Conservation (phyloP, 2,113 vertebrate genomes). For the Spheniscus mendiculus region DNA sequence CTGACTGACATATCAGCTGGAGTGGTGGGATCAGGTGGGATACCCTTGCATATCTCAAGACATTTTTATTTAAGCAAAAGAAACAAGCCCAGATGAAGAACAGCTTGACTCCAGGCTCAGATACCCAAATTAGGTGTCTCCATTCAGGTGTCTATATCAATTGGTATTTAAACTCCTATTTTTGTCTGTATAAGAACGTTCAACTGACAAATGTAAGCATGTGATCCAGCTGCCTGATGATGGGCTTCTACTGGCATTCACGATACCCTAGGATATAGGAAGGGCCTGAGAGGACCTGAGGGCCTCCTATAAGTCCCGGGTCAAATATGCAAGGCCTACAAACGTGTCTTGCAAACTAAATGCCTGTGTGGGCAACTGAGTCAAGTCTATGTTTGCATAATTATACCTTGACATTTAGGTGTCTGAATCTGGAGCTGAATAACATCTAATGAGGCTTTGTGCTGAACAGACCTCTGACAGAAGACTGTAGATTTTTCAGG, state of each 20-base stretch:
- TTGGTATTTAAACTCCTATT: neutral
- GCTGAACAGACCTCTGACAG: neutral
- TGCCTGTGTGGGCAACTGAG: neutral
- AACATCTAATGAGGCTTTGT: neutral
- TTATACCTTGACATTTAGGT: neutral
- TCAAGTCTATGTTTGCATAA: neutral
- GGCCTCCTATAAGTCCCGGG: neutral
- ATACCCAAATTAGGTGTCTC: neutral
- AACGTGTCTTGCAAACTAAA: neutral
- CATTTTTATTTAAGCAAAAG: neutral
- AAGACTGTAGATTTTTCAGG: neutral
- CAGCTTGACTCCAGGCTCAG: neutral
- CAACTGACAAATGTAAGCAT: neutral
- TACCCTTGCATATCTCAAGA: neutral
- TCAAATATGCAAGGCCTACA: neutral
- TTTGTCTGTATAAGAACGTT: accelerated
- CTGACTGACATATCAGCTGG: neutral
- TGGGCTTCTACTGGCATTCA: neutral
- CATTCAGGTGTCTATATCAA: neutral
- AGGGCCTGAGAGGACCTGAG: neutral
- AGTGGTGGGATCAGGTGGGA: neutral
- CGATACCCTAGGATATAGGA: accelerated
- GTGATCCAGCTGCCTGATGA: neutral
- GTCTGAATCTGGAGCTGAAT: neutral
- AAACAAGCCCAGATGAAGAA: neutral